Evolutionary conservation across 1,140 invertebrate genomes (phyloP).

Genomic region (Musca domestica): DNA sequence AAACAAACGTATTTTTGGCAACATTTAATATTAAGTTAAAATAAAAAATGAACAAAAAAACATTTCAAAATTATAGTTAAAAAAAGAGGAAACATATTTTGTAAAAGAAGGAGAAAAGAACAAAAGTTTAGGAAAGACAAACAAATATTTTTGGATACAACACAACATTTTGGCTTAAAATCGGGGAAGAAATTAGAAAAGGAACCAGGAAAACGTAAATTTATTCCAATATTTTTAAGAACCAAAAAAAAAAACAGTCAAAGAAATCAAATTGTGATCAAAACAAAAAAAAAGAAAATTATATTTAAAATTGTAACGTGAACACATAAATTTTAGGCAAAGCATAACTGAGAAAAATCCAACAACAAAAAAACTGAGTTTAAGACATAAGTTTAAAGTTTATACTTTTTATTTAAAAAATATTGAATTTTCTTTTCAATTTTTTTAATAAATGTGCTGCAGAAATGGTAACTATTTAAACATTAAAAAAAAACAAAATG

Average conservation of each 20-base stretch:
- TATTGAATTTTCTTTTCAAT: constrained; percentile 3
- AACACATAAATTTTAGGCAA: constrained; percentile 19
- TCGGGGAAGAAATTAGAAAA: not conserved
- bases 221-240: constrained; percentile 14
- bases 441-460: not conserved
- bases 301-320: not conserved
- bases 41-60: not conserved
- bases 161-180: constrained; percentile 16
- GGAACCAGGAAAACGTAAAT: constrained; percentile 3
- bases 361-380: too few species aligned
- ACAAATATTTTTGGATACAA: constrained; percentile 24
- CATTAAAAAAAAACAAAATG: not conserved
- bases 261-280: constrained; percentile 22
- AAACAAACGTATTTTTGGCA: constrained; percentile 18
- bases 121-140: not conserved
- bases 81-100: constrained; percentile 1
- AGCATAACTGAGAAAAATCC: not conserved
- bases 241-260: not conserved
- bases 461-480: constrained; percentile 17
- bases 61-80: constrained; percentile 16
- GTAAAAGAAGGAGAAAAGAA: constrained; percentile 3
- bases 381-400: not conserved
- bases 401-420: constrained; percentile 4
- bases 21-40: constrained; percentile 8
- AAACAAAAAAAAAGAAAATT: not conserved